Percentiles rank a stretch among this genome's conserved stretches.
Evolutionary conservation across 2,888 invertebrate genomes (phyloP).

Genomic region (Meiosimyza platycephala): DNA sequence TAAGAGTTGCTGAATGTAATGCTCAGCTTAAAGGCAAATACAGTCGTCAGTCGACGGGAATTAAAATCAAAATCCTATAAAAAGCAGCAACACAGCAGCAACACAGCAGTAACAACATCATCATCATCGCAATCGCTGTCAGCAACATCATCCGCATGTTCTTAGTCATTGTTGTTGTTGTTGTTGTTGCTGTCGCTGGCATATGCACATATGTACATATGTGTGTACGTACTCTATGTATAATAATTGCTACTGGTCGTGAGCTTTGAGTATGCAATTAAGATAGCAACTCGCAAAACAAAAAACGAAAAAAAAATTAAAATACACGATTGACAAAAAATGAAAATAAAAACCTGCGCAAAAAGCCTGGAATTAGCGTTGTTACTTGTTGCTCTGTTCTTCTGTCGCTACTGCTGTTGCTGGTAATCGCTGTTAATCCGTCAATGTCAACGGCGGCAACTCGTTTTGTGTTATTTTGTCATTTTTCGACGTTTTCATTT

Average conservation of each 20-base stretch:
- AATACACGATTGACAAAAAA: no score
- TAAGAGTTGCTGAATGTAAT: constrained; percentile 27
- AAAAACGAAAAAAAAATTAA: neutral
- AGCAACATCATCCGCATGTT: constrained; percentile 10
- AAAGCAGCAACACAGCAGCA: no score
- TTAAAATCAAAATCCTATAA: constrained; percentile 29
- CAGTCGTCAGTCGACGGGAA: constrained; percentile 22
- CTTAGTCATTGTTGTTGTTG: neutral
- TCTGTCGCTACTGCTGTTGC: constrained; percentile 14
- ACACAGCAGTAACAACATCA: constrained; percentile 32
- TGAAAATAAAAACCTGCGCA: neutral
- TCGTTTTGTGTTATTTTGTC: neutral
- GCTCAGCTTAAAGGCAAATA: constrained; percentile 29
- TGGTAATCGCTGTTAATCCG: constrained; percentile 31
- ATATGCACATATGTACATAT: no score
- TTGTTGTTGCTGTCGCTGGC: neutral
- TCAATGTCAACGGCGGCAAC: constrained; percentile 29
- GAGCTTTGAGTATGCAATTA: constrained; percentile 30
- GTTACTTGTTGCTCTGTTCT: neutral
- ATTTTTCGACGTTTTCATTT: no score
- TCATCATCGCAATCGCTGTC: constrained; percentile 1
- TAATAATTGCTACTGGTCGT: constrained; percentile 35
- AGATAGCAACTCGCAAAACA: constrained; percentile 9
- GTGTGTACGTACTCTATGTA: neutral
- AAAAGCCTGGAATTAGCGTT: constrained; percentile 20